These are phyloP conservation scores for Pedionomus torquatus DNA, from an alignment of 2,113 vertebrate species.

Conservation along the genomic window DNA sequence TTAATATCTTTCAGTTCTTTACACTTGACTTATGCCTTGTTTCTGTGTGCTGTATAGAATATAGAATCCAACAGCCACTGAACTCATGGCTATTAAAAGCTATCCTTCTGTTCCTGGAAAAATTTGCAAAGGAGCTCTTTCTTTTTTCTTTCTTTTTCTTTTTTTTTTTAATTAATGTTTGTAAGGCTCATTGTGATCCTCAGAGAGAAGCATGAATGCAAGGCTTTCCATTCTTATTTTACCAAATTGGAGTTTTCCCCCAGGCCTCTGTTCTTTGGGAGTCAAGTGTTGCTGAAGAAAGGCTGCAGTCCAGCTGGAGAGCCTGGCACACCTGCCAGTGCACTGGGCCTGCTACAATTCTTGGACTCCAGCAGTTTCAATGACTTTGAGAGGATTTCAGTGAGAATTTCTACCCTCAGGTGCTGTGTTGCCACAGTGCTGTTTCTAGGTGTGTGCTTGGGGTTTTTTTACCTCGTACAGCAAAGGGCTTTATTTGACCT, in stretches of 20 bases:
- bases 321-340: neutral
- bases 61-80: neutral
- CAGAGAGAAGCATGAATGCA: neutral
- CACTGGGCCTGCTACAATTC: neutral
- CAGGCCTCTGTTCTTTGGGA: neutral
- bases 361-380: neutral
- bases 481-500: neutral
- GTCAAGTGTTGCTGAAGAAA: neutral
- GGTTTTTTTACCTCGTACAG: neutral
- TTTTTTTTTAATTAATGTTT: neutral
- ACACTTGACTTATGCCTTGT: neutral
- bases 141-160: neutral
- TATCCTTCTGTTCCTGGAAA: neutral
- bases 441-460: neutral
- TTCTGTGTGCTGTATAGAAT: neutral
- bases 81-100: neutral
- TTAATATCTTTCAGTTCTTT: constrained; percentile 1
- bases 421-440: neutral
- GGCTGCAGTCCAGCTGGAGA: rapidly evolving
- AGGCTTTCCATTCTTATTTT: neutral
- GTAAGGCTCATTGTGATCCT: neutral
- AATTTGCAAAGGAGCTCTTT: neutral
- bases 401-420: neutral
- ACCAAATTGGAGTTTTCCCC: neutral
- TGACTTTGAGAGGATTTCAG: neutral